Conservation (phyloP, 2,797 vertebrate genomes). For the Luscinia luscinia region DNA sequence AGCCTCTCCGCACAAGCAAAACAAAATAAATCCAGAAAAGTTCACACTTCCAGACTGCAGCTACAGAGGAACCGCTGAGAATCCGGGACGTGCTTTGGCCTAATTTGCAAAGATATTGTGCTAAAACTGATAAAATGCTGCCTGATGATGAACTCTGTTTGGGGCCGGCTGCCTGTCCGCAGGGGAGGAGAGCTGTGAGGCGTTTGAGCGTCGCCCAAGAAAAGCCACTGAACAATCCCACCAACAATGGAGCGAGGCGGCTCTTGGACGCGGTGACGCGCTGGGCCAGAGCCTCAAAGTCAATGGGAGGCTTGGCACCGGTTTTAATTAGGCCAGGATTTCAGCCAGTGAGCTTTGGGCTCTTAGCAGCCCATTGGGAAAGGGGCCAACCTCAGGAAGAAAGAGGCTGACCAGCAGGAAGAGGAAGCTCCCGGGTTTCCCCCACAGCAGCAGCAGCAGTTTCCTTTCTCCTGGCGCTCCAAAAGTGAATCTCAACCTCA, state of each 20-base stretch:
- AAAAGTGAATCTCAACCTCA: not conserved
- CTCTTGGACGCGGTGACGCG: not conserved
- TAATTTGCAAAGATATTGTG: not conserved
- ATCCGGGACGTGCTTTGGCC: not conserved
- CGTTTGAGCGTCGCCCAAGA: not conserved
- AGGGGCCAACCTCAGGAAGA: not conserved
- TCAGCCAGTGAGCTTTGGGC: constrained; percentile 50
- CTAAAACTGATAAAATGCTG: not conserved
- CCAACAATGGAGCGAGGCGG: not conserved
- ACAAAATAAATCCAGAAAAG: not conserved
- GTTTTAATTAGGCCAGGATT: constrained; percentile 65
- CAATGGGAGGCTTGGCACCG: constrained; percentile 41
- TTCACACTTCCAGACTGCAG: not conserved
- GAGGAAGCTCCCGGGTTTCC: constrained; percentile 44
- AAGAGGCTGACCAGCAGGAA: constrained; percentile 53
- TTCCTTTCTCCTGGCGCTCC: not conserved
- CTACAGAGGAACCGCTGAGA: not conserved
- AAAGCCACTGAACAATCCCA: not conserved
- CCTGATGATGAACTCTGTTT: not conserved
- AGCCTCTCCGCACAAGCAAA: rapidly evolving
- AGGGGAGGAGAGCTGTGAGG: not conserved
- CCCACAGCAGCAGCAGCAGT: rapidly evolving
- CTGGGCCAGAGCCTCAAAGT: constrained; percentile 33
- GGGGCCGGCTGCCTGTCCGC: not conserved
- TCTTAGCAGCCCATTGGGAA: constrained; percentile 42